Percentiles rank a stretch among this genome's conserved stretches.
Evolutionary conservation across 2,113 vertebrate genomes (phyloP).

Genomic region (Castor canadensis): DNA sequence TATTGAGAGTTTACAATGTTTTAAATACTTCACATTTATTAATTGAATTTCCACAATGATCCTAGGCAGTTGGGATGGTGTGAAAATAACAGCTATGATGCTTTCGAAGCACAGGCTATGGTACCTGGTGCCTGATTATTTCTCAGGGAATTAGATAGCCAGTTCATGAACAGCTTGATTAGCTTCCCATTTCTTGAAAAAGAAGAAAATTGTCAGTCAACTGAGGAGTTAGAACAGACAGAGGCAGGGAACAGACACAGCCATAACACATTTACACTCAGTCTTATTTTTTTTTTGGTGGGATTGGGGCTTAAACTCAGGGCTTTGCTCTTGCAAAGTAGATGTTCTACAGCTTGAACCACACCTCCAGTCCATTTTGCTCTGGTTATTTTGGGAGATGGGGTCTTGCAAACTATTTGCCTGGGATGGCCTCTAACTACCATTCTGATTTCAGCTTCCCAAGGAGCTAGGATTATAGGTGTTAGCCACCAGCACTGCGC

Average conservation of each 20-base stretch:
- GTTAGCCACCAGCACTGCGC: too few relatives aligned
- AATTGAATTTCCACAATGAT: not conserved
- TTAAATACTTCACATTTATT: not conserved
- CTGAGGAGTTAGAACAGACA: not conserved
- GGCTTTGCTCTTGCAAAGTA: too few relatives aligned
- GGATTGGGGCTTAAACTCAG: too few relatives aligned
- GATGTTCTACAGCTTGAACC: too few relatives aligned
- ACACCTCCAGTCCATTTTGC: too few relatives aligned
- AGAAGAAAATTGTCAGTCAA: not conserved
- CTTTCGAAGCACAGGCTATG: not conserved
- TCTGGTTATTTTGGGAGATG: too few relatives aligned
- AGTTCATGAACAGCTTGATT: slow-evolving; percentile 4
- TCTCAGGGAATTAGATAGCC: not conserved
- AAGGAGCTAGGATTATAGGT: too few relatives aligned
- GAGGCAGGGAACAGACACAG: not conserved
- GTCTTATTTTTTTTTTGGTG: not conserved
- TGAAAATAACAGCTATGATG: not conserved
- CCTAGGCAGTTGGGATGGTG: not conserved
- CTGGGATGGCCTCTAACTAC: too few relatives aligned
- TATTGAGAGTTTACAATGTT: not conserved
- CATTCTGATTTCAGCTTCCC: too few relatives aligned
- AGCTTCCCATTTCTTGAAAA: not conserved
- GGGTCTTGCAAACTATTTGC: too few relatives aligned
- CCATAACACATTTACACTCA: not conserved
- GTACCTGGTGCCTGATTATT: not conserved